Evolutionary conservation across 2,888 invertebrate genomes (phyloP).

Genomic region (Volucella inflata): DNA sequence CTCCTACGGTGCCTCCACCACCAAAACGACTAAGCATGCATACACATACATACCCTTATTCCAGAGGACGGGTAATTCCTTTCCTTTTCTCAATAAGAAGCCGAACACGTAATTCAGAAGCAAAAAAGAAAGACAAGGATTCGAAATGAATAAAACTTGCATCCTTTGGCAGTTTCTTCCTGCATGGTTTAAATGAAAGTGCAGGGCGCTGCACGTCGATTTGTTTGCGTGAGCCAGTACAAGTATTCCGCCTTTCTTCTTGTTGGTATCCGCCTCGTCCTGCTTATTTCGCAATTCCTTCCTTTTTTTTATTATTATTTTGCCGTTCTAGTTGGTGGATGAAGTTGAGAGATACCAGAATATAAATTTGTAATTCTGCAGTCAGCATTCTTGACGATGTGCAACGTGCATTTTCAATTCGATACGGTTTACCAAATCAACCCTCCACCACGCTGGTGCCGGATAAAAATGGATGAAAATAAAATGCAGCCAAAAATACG

Average conservation of each 20-base stretch:
- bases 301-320: conserved; percentile 55
- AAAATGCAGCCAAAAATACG: conserved; percentile 41
- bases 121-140: conserved; percentile 51
- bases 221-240: conserved; percentile 63
- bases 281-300: neutral
- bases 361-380: conserved; percentile 73
- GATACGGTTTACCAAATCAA: conserved; percentile 70
- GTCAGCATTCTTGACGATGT: conserved; percentile 70
- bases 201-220: conserved; percentile 58
- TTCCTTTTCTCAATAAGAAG: conserved; percentile 45
- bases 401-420: conserved; percentile 72
- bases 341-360: conserved; percentile 70
- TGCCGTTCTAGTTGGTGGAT: conserved; percentile 68
- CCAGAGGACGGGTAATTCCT: conserved; percentile 20
- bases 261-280: neutral
- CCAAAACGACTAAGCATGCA: conserved; percentile 52
- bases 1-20: conserved; percentile 69
- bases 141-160: conserved; percentile 75
- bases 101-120: conserved; percentile 56
- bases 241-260: conserved; percentile 29
- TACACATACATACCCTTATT: conserved; percentile 11
- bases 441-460: conserved; percentile 32
- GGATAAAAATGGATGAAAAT: conserved; percentile 37
- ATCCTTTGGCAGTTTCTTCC: conserved; percentile 63
- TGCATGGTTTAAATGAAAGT: conserved; percentile 59